phyloP scores from a whole-genome alignment of 2,113 vertebrate species.

The Rhinoptilus africanus region DNA sequence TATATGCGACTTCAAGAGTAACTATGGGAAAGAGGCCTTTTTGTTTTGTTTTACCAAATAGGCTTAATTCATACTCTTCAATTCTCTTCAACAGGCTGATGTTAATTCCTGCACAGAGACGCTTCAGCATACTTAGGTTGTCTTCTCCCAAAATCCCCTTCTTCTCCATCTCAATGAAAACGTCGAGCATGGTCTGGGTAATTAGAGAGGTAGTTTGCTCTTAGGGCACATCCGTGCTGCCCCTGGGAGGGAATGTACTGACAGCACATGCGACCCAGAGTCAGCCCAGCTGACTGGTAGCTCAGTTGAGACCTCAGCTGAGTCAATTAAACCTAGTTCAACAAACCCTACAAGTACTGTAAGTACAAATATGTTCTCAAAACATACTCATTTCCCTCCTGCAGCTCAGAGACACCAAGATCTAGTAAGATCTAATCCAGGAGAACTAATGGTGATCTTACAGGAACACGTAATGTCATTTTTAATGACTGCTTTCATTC shows the following conservation, averaged over 20 bases:
- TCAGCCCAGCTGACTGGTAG: background rate
- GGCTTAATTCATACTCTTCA: constrained; percentile 39
- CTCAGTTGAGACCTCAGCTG: background rate
- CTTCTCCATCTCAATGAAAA: constrained; percentile 79
- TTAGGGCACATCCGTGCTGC: background rate
- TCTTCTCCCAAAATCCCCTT: constrained; percentile 49
- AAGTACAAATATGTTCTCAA: background rate
- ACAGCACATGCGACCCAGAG: background rate
- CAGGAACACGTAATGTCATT: background rate
- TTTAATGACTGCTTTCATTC: background rate
- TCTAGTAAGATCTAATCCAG: background rate
- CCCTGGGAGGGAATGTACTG: background rate
- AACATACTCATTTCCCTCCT: background rate
- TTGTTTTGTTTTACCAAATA: constrained; percentile 9
- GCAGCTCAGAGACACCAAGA: background rate
- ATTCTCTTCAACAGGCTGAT: constrained; percentile 62
- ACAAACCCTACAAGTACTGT: background rate
- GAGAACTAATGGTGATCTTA: background rate
- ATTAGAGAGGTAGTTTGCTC: constrained; percentile 25
- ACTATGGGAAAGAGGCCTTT: background rate
- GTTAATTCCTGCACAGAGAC: constrained; percentile 44
- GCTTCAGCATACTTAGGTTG: constrained; percentile 57
- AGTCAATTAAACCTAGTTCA: background rate
- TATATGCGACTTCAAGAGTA: background rate
- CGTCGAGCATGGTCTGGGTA: constrained; percentile 66